A percentile compares a stretch with the other conserved stretches of the same genome.
Evolutionary conservation across 2,113 vertebrate genomes (phyloP).

Genomic region (Psittacara wagleri): DNA sequence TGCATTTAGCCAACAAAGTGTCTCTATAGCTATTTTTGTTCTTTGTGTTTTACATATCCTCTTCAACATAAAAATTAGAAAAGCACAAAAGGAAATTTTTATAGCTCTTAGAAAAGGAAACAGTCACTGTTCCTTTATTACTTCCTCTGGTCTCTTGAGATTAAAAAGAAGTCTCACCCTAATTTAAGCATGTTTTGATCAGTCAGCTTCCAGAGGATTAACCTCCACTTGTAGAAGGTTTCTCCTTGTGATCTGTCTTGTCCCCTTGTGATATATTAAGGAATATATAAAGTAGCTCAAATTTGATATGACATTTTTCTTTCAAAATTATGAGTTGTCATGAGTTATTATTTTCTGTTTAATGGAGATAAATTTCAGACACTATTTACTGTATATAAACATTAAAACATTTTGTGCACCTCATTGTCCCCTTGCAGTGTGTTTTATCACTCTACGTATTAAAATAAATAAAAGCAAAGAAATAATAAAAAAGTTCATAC

Average conservation of each 20-base stretch:
- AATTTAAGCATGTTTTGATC: constrained; percentile 13
- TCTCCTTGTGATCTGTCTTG: background rate
- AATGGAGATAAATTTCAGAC: background rate
- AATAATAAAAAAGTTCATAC: background rate
- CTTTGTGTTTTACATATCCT: background rate
- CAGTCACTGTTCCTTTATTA: background rate
- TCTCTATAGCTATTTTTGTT: background rate
- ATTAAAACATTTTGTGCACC: background rate
- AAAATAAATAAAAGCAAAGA: background rate
- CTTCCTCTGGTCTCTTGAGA: background rate
- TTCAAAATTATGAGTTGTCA: background rate
- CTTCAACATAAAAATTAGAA: background rate
- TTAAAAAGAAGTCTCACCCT: background rate
- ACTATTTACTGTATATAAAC: background rate
- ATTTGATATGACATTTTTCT: background rate
- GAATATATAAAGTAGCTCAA: background rate
- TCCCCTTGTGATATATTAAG: background rate
- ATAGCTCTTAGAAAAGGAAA: background rate
- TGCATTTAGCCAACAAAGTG: background rate
- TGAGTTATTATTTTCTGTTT: background rate
- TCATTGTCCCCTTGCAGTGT: background rate
- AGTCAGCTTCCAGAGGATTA: background rate
- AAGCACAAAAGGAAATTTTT: background rate
- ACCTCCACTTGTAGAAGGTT: background rate
- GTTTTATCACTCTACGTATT: background rate